phyloP scores from a whole-genome alignment of 2,888 invertebrate species.

The Rhamnusium bicolor region DNA sequence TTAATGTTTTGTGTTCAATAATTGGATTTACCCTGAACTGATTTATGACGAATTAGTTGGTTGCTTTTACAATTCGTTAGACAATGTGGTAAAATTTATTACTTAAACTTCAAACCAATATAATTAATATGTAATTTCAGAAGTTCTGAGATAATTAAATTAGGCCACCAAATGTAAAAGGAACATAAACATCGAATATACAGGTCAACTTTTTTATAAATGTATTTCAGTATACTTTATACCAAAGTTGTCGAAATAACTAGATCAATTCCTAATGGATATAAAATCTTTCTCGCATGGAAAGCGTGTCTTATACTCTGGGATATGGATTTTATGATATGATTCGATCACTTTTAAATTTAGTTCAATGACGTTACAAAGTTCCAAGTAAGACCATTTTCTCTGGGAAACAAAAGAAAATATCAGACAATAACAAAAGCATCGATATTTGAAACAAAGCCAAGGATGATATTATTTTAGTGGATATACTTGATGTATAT shows the following conservation, averaged over 20 bases:
- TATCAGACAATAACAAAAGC: background rate
- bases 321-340: background rate
- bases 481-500: background rate
- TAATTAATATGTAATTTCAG: background rate
- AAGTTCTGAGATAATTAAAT: background rate
- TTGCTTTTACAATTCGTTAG: background rate
- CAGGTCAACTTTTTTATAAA: background rate
- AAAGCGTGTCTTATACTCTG: background rate
- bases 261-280: background rate
- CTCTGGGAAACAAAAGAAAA: background rate
- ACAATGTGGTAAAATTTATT: constrained; percentile 3
- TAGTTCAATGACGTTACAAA: background rate
- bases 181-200: background rate
- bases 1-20: background rate
- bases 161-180: background rate
- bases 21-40: constrained; percentile 1
- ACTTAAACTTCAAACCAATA: background rate
- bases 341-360: background rate
- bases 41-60: constrained; percentile 2
- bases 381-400: background rate
- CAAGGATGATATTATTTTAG: background rate
- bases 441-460: background rate
- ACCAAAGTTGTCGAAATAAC: background rate
- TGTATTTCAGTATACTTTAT: background rate
- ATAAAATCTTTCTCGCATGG: background rate